Conservation (phyloP, 2,888 invertebrate species). For the Pseudoips prasinana region DNA sequence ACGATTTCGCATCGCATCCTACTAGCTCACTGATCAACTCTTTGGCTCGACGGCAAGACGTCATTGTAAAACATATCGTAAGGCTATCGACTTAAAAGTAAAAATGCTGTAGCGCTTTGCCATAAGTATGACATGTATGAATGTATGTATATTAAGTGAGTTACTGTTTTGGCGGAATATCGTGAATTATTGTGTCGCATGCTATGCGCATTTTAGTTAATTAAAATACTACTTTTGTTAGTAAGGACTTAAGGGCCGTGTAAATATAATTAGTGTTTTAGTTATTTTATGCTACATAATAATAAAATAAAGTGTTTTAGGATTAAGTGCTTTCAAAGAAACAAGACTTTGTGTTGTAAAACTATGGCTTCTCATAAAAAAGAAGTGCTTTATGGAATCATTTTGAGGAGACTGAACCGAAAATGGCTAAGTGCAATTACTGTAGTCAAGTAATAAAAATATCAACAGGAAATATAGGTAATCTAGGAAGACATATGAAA, state of each 20-base stretch:
- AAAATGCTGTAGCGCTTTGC: neutral
- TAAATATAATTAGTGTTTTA: neutral
- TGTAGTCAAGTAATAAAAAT: conserved; percentile 2
- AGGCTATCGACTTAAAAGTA: neutral
- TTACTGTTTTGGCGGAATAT: neutral
- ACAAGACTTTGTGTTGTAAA: neutral
- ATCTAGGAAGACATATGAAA: conserved; percentile 13
- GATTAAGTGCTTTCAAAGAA: neutral
- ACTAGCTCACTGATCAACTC: neutral
- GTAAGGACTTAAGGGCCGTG: no score
- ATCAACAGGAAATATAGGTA: conserved; percentile 10
- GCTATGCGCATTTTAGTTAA: neutral
- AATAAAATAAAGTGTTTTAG: no score
- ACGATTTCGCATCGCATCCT: neutral
- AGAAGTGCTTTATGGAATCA: conserved; percentile 2
- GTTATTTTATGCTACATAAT: neutral
- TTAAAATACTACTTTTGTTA: no score
- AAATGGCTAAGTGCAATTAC: neutral
- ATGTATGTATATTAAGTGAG: neutral
- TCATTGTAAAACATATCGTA: neutral
- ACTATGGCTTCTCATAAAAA: conserved; percentile 2
- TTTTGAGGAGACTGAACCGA: conserved; percentile 1
- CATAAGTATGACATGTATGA: neutral
- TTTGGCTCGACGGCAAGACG: neutral
- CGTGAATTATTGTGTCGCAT: neutral